Evolutionary conservation across 2,888 invertebrate species (phyloP), one percentile per base, ranked within the genome.

Genomic region (Drosophila atroscutellata): DNA sequence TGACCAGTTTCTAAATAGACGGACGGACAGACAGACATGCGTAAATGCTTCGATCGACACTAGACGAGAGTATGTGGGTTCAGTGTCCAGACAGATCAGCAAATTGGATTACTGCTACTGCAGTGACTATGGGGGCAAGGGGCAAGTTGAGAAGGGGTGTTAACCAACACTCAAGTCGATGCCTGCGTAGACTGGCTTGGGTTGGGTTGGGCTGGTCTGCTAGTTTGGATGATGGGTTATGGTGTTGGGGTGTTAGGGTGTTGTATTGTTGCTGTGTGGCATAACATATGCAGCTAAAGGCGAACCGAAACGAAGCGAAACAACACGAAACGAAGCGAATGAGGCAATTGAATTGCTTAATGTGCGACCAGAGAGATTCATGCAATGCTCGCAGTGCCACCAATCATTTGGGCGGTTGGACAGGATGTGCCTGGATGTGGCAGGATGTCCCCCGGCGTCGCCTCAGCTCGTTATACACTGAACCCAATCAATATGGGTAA

Each of bases 101-200:
- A 83, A 86, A 81, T 81, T 73, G 86, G 73, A 77, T 87, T 84
- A 84, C 61, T 51, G 67, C 72, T 60, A 62, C 51, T 54, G 42
- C 18, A 24, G 42, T 15, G 20, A 9, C 8, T 3, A 4, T 0
- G 13, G n/a, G n/a, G n/a, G 24, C 18, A 24, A 2, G 15, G 24
- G 20, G 24, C 24, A 51, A n/a, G 3, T 51, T 39, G 50, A n/a
- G 5, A 24, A 39, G 11, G 6, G 45, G 32, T 24, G 32, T 34
- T 24, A 57, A 47, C 18, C 26, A 57, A 37, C 28, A 28, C 37
- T 13, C 28, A 39, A 39, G 7, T 18, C 37, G 28, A 24, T 37
- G 66, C 24, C 36, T 11, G 32, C 52, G 67, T 66, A 37, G 70
- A 42, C 54, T 54, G 47, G 52, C 24, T 13, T 60, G 66, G 39